Conservation (phyloP, 1,140 invertebrate genomes). For the Leptonema lineaticorne region DNA sequence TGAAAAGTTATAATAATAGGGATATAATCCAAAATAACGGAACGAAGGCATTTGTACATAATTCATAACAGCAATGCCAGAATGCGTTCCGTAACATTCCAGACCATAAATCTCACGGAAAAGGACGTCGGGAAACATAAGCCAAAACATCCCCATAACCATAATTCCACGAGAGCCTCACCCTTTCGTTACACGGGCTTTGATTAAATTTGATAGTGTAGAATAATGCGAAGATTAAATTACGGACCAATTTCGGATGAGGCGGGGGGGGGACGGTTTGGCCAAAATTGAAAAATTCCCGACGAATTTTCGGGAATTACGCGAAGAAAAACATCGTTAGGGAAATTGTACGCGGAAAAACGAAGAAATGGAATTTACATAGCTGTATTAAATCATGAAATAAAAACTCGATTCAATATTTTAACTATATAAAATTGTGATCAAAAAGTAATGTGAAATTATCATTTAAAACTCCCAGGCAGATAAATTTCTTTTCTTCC, state of each 20-base stretch:
- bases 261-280: no score
- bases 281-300: neutral
- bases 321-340: conserved; percentile 5
- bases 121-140: conserved; percentile 7
- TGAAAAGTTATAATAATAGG: neutral
- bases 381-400: no score
- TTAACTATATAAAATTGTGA: no score
- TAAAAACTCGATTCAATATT: no score
- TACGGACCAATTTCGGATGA: neutral
- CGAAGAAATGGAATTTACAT: no score
- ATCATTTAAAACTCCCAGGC: no score
- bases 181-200: neutral
- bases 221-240: conserved; percentile 10
- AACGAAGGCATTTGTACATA: conserved; percentile 22
- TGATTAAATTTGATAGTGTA: conserved; percentile 17
- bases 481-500: no score
- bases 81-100: conserved; percentile 16
- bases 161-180: neutral
- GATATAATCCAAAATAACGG: conserved; percentile 14
- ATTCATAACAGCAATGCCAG: conserved; percentile 18
- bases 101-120: conserved; percentile 15
- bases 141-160: neutral
- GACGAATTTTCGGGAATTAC: neutral
- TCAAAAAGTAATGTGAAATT: no score
- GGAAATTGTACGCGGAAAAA: no score